phyloP scores from a whole-genome alignment of 2,113 vertebrate genomes.

The Xenopus laevis region DNA sequence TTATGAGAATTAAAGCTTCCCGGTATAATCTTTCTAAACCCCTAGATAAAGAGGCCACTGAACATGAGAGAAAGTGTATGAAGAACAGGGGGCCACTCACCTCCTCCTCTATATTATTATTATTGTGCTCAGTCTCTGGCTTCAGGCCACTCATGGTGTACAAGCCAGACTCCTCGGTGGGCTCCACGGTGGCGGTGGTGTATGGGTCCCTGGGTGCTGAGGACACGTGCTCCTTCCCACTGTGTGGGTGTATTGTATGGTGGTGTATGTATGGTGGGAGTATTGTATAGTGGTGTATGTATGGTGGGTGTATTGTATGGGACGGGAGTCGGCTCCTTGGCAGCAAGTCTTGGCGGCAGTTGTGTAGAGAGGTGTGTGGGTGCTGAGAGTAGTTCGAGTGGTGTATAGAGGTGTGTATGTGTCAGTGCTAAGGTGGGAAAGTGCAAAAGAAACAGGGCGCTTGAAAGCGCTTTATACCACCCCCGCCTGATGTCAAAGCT shows the following conservation, averaged over 20 bases:
- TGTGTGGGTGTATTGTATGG: no score
- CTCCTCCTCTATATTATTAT: conserved; percentile 47
- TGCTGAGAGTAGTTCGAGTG: neutral
- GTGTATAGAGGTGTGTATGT: conserved; percentile 6
- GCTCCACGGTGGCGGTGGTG: conserved; percentile 15
- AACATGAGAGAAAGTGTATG: no score
- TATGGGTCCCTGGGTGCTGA: neutral
- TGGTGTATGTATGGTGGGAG: no score
- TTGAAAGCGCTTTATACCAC: conserved; percentile 25
- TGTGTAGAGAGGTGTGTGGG: conserved; percentile 39
- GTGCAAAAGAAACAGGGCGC: conserved; percentile 22
- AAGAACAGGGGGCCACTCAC: neutral
- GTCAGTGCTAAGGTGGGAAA: conserved; percentile 38
- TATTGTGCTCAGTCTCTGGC: conserved; percentile 63
- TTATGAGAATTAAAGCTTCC: no score
- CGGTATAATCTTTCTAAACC: no score
- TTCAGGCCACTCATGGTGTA: conserved; percentile 66
- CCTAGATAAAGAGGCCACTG: no score
- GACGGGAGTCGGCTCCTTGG: no score
- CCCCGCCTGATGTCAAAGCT: conserved; percentile 16
- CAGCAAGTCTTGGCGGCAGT: no score
- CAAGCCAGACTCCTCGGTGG: conserved; percentile 34
- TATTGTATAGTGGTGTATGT: no score
- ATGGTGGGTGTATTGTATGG: conserved; percentile 1
- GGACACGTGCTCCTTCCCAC: neutral